Percentiles rank a stretch among this genome's conserved stretches.
Conservation (phyloP, 2,797 vertebrate species). For the Pteronotus mesoamericanus region DNA sequence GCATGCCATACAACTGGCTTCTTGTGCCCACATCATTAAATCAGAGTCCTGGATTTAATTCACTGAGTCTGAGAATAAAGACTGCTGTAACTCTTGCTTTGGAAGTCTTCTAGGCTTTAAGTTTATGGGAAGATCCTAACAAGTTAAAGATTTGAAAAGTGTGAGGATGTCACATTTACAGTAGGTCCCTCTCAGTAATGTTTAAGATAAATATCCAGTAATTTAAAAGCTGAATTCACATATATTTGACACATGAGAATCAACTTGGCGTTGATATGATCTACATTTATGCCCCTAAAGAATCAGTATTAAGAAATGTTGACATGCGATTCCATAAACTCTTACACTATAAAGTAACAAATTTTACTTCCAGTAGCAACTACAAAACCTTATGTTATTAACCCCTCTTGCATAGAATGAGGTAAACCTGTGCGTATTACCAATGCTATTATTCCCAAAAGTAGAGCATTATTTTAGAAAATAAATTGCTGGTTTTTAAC, state of each 20-base stretch:
- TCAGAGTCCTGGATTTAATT: constrained; percentile 50
- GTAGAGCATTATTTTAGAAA: constrained; percentile 84
- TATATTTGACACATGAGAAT: constrained; percentile 70
- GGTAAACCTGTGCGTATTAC: constrained; percentile 87
- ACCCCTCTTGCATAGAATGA: constrained; percentile 88
- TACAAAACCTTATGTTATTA: constrained; percentile 85
- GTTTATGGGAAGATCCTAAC: constrained; percentile 53
- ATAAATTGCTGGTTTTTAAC: constrained; percentile 86
- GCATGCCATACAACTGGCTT: neutral
- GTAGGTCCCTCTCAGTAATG: constrained; percentile 73
- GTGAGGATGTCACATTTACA: constrained; percentile 71
- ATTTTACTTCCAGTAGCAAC: constrained; percentile 84
- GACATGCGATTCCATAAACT: constrained; percentile 82
- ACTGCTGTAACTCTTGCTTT: constrained; percentile 43
- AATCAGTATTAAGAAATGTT: constrained; percentile 75
- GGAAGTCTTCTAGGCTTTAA: constrained; percentile 63
- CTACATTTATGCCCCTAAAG: constrained; percentile 74
- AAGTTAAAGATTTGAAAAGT: constrained; percentile 51
- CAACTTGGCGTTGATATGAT: constrained; percentile 73
- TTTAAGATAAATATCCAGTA: constrained; percentile 76
- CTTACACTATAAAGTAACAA: constrained; percentile 82
- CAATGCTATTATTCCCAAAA: constrained; percentile 82
- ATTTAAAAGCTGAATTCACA: constrained; percentile 75
- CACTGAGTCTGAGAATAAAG: constrained; percentile 52
- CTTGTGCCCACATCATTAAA: neutral